A percentile compares a stretch with the other conserved stretches of the same genome.
phyloP scores from a whole-genome alignment of 2,888 invertebrate species.

The Tridacna gigas region DNA sequence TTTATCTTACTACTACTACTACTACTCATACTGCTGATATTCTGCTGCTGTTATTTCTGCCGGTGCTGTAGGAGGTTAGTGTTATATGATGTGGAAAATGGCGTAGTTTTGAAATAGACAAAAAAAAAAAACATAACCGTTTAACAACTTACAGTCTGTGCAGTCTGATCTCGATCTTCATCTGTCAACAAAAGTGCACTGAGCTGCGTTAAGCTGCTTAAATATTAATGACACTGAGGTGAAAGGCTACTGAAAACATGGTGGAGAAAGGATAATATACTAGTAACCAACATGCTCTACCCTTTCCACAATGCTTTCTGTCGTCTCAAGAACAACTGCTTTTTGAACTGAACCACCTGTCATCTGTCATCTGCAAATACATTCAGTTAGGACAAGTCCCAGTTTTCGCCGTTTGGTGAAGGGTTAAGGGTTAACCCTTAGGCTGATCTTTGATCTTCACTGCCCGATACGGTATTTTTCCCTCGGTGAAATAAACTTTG shows the following conservation, averaged over 20 bases:
- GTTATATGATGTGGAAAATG: not conserved
- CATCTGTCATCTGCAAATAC: too few relatives aligned
- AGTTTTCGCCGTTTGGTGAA: too few relatives aligned
- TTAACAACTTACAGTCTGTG: not conserved
- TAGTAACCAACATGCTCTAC: not conserved
- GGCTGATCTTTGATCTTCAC: too few relatives aligned
- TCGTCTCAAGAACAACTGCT: not conserved
- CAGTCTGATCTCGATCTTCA: not conserved
- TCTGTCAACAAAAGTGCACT: not conserved
- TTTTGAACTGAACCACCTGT: not conserved
- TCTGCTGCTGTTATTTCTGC: constrained; percentile 42
- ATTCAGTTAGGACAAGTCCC: too few relatives aligned
- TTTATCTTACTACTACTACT: constrained; percentile 28
- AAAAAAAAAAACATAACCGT: too few relatives aligned
- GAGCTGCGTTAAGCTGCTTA: not conserved
- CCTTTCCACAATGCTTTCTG: not conserved
- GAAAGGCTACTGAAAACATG: not conserved
- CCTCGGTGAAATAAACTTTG: too few relatives aligned
- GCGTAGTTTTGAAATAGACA: too few relatives aligned
- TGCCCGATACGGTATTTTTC: too few relatives aligned
- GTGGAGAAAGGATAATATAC: not conserved
- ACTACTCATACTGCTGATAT: constrained; percentile 30
- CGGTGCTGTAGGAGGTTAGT: constrained; percentile 37
- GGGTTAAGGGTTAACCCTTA: too few relatives aligned
- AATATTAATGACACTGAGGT: not conserved